Percentiles rank a stretch among this genome's conserved stretches.
phyloP scores from a whole-genome alignment of 2,797 vertebrate species.

The Odontamblyopus rebecca region DNA sequence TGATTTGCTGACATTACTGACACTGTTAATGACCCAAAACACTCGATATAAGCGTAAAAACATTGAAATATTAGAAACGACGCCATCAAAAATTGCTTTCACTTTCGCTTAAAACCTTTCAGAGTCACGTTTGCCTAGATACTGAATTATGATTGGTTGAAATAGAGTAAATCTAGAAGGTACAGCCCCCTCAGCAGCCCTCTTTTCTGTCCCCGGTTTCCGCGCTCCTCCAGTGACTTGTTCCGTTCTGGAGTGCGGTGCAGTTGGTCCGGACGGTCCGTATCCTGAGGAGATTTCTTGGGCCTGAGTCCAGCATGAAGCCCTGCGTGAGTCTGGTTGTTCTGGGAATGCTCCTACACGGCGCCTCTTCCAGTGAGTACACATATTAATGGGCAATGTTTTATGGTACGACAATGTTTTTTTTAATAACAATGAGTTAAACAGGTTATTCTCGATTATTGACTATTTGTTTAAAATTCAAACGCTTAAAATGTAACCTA shows the following conservation, averaged over 20 bases:
- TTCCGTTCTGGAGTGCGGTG: too few species aligned
- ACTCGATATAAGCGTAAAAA: not conserved
- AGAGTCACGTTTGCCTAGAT: not conserved
- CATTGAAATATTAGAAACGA: not conserved
- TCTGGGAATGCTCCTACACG: not conserved
- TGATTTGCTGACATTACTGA: not conserved
- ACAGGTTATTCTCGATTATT: too few species aligned
- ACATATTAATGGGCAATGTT: too few species aligned
- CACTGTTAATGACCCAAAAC: not conserved
- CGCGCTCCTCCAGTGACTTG: not conserved
- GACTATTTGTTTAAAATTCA: too few species aligned
- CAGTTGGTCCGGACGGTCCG: not conserved
- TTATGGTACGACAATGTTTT: too few species aligned
- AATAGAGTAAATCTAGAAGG: not conserved
- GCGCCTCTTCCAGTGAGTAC: not conserved
- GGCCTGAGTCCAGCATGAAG: not conserved
- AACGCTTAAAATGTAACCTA: too few species aligned
- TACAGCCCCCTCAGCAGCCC: not conserved
- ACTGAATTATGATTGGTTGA: not conserved
- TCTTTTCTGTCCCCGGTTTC: not conserved
- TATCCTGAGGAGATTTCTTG: not conserved
- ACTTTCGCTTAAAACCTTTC: conserved; percentile 1
- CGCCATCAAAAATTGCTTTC: conserved; percentile 1
- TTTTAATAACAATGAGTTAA: too few species aligned
- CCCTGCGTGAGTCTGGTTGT: not conserved